Evolutionary conservation across 2,113 vertebrate species (phyloP).

Genomic region (Tupaia chinensis): DNA sequence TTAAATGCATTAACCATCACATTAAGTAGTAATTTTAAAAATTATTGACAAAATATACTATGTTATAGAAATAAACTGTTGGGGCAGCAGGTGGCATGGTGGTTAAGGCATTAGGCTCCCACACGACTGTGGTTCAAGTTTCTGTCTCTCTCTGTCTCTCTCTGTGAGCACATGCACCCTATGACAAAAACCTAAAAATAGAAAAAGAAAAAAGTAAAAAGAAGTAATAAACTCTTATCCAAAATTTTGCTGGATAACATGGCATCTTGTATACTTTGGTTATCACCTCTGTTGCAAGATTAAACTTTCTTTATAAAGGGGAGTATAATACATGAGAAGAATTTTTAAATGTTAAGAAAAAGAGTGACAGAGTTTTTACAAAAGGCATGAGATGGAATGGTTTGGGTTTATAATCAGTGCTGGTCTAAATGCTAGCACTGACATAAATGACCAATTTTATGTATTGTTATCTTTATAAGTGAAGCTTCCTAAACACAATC

Average conservation of each 20-base stretch:
- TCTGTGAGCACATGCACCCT: too few relatives aligned
- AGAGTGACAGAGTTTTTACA: background rate
- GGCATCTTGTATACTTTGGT: background rate
- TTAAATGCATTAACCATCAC: background rate
- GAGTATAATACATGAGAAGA: background rate
- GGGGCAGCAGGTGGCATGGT: too few relatives aligned
- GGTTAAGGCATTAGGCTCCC: too few relatives aligned
- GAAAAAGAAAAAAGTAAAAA: too few relatives aligned
- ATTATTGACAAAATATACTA: background rate
- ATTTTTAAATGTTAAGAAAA: background rate
- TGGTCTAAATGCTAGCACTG: constrained; percentile 73
- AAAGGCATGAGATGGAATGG: constrained; percentile 31
- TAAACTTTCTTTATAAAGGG: constrained; percentile 32
- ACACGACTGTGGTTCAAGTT: too few relatives aligned
- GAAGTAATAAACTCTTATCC: background rate
- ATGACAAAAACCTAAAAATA: too few relatives aligned
- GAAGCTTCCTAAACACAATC: constrained; percentile 71
- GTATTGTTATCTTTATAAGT: constrained; percentile 70
- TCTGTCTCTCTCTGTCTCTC: too few relatives aligned
- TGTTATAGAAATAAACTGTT: background rate
- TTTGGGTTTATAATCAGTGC: constrained; percentile 40
- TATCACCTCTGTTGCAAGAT: background rate
- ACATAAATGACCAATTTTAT: constrained; percentile 73
- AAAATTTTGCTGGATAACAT: background rate
- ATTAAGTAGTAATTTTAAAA: background rate